These are phyloP conservation scores for Radopholus similis DNA, from an alignment of 1,140 invertebrate genomes.

Conservation along the genomic window DNA sequence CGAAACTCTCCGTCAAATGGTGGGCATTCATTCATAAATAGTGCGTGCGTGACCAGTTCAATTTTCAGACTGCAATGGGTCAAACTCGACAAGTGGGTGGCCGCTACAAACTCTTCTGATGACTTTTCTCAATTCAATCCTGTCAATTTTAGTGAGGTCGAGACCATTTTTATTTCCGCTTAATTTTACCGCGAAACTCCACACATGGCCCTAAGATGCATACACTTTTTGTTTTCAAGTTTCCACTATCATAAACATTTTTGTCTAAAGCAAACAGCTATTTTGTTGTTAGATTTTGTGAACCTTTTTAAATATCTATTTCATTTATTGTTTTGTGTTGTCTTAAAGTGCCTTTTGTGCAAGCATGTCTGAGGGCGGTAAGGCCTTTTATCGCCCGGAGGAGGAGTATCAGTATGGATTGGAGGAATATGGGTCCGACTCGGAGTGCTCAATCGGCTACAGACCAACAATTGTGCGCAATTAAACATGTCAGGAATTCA, in stretches of 20 bases:
- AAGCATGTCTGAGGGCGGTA: background rate
- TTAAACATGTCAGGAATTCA: background rate
- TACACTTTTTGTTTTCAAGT: too few relatives aligned
- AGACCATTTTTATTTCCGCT: too few relatives aligned
- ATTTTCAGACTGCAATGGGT: conserved; percentile 11
- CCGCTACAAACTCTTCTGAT: conserved; percentile 12
- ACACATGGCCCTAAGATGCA: too few relatives aligned
- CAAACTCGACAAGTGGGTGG: conserved; percentile 10
- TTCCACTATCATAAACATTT: too few relatives aligned
- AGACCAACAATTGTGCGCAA: conserved; percentile 33
- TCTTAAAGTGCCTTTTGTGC: background rate
- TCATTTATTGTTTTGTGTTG: background rate
- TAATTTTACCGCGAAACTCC: too few relatives aligned
- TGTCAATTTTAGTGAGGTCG: too few relatives aligned
- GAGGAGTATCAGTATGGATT: conserved; percentile 39
- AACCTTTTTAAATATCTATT: background rate
- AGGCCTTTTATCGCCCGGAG: conserved; percentile 20
- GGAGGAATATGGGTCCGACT: conserved; percentile 40
- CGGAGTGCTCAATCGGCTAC: conserved; percentile 39
- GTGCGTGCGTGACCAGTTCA: background rate
- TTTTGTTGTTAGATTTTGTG: background rate
- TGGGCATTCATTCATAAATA: conserved; percentile 17
- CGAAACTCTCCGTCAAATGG: conserved; percentile 68
- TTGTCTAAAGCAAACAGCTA: background rate
- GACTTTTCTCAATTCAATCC: background rate